Base-by-base conservation (phyloP, 2,797 vertebrate genomes). In the Eupleurogrammus muticus region DNA sequence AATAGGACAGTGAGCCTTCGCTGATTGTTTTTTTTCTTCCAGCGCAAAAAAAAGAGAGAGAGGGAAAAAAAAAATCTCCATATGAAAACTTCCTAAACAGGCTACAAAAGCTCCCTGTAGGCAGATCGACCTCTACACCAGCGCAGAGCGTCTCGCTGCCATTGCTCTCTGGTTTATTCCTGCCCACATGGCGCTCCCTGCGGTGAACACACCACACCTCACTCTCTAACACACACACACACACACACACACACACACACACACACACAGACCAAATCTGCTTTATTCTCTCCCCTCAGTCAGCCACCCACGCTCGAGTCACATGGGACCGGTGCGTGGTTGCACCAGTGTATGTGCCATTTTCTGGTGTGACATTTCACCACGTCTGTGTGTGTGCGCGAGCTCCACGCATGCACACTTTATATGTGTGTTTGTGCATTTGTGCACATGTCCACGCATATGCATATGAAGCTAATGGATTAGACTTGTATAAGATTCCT, bases 221-320 rank as follows among this genome's bases (percentile, higher is more conserved):
- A n/a, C 63, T 70, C 54, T 80, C 65, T 55, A 17, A 49, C 54
- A 36, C 16, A 14, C 42, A 46, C 66, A 54, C 40, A 59, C 51
- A 66, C 61, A 49, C 54, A 36, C 16, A 14, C 65, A 70, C 66
- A 72, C 50, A 34, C 75, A 53, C 62, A 71, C 19, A 47, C 35
- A 62, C 58, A 65, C 50, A 69, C 47, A 63, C 46, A 65, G 19
- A 42, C 32, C 63, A 51, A 73, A 71, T 73, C 72, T 56, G 65
- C 79, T 80, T 78, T 61, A 51, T 64, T 69, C 62, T 75, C 74
- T 76, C 60, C n/a, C 75, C 68, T 70, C 67, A 54, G 77, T 87
- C 86, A 88, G 79, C 86, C 87, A 81, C 87, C 87, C 83, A 90
- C 85, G 69, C 57, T 61, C 64, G 6, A 49, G 35, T 80, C 89